Evolutionary conservation across 2,797 vertebrate species (phyloP), one percentile per base, ranked within the genome.

Genomic region (Pseudochaenichthys georgianus): DNA sequence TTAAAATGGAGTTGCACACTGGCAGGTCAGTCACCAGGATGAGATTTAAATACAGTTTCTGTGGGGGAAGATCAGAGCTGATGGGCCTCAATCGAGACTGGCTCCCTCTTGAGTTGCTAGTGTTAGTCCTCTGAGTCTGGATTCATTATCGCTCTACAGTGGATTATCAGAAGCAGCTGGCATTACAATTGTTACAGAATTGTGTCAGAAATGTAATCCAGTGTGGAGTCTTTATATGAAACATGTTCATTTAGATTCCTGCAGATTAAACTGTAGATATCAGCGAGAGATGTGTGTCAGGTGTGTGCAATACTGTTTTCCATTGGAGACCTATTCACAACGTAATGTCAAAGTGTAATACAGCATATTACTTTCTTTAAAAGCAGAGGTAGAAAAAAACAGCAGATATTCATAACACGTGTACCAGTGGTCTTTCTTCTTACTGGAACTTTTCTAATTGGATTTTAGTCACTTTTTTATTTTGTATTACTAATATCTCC

Each of bases 351-450:
- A 51, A 42, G 66, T 60, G 78, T 62, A 51, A 41, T 43, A 62
- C 66, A 53, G 71, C 63, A 82, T 81, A 79, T 79, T 64, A 62
- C 16, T 57, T 57, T 77, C 66, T 75, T 66, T 66, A 85, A 83
- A 82, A 75, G 61, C 9, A 59, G 80, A 83, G 84, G 54, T 58
- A 70, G 48, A 65, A 73, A 55, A 53, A 60, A 72, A 53, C 28
- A 45, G 12, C 21, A 47, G 34, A 21, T 69, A 62, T 72, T 72
- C 45, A 2, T n/a, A 55, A 52, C 11, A 59, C 34, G 45, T 52
- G 43, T 63, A 61, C 21, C 54, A 15, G 5, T 7, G 13, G 4
- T 45, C 28, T 1, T 21, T 50, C 53, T 54, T 61, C 21, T 34
- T 28, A 28, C 55, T 38, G 54, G 17, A 74, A 60, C 23, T 21